Base-by-base conservation (phyloP, 2,888 invertebrate genomes). In the Acleris laterana region DNA sequence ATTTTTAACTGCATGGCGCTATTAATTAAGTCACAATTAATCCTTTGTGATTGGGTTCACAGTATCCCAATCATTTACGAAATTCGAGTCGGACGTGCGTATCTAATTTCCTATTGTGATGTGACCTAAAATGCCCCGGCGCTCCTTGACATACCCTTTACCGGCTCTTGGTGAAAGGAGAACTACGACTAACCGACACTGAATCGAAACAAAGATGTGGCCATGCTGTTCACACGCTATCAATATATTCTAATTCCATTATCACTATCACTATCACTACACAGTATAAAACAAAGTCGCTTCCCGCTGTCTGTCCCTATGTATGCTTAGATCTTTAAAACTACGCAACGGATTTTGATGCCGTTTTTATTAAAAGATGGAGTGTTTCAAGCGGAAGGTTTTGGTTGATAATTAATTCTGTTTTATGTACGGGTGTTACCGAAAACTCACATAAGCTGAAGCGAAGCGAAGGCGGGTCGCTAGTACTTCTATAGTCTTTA, bases 81-180 rank as follows among this genome's bases (percentile, higher is more conserved):
- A 51, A 62, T 66, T 25, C 62, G 51, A 64, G 28, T 59, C 48
- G 42, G 56, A 63, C 57, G 49, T 50, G 58, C 50, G 28, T 58
- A 48, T 55, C 49, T 63, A 50, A 53, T 68, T 61, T 71, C 69
- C 70, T 62, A 74, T 75, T 76, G 69, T 71, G 72, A 74, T 53
- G 71, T 85, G 83, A 83, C 85, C 84, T 77, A 80, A 79, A 80
- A 81, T 77, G 74, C 80, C 79, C 79, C 79, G 77, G 77, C 79
- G 72, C 73, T 76, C 75, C 82, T 78, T 80, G 73, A 72, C 79
- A 76, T 85, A 82, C 85, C 88, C 86, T 87, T 87, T 87, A 80
- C 77, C 75, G 78, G 77, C 80, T 77, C 72, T 72, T 74, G 77
- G 90, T 90, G 90, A 91, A 90, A 90, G 90, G 89, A 84, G 80